Base-by-base conservation (phyloP, 1,140 invertebrate genomes). In the Cataglyphis hispanica region DNA sequence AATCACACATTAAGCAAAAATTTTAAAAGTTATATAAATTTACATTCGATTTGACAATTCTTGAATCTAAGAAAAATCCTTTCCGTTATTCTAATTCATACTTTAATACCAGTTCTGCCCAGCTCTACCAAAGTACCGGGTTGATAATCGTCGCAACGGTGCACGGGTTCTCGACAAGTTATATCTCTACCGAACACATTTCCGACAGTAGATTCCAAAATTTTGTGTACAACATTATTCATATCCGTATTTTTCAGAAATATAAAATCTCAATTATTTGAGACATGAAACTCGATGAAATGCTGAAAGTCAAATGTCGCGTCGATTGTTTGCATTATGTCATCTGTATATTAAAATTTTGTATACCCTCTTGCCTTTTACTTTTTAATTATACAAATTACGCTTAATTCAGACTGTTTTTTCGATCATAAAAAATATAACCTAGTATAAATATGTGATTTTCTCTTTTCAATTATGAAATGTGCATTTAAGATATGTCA, bases 111-210 rank as follows among this genome's bases (percentile, higher is more conserved):
- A 2, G 92, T 93, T 85, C 92, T 90, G 63, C 93, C 93, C 76
- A 95, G 88, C 90, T 94, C 94, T 25, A 93, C 86, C 46, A 94
- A 85, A 64, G 89, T 86, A 56, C 94, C 93, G 0, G 94, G 94
- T 86, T 95, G 94, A 91, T 94, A 94, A 58, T 87, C 87, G 75
- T 94, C 94, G 31, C 94, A 95, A 72, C 84, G 91, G 83, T 93
- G 86, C 37, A 94, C 86, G 0, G 93, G 92, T 78, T 95, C 94
- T 84, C 89, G 91, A 66, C 92, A 94, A 78, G 94, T 95, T 84
- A 95, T 87, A 40, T 94, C 94, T 86, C 90, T 94, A 7, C 94
- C 94, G 86, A 95, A 94, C 63, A 94, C 27, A 60, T 85, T 92
- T 63, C 94, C 94, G 63, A 95, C 80, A 25, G 94, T 94, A 11